Evolutionary conservation across 2,888 invertebrate species (phyloP).

Genomic region (Mellilla xanthometata): DNA sequence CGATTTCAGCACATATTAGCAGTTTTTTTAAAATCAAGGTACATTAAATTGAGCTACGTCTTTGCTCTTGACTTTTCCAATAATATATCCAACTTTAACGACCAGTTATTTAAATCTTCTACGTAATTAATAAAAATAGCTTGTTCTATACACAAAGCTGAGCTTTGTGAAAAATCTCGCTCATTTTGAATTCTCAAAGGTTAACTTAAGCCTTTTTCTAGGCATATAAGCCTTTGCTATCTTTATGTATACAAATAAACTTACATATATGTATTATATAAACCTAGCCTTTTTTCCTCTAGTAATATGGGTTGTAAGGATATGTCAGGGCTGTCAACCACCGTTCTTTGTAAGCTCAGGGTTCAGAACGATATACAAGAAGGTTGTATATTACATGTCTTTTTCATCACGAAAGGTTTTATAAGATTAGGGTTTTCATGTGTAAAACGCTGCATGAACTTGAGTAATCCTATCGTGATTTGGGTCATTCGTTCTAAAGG

Average conservation of each 20-base stretch:
- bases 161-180: not conserved
- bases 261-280: slow-evolving; percentile 1
- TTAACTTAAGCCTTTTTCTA: too few species aligned
- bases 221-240: too few species aligned
- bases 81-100: too few species aligned
- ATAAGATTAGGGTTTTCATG: slow-evolving; percentile 5
- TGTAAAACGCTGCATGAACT: not conserved
- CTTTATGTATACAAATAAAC: too few species aligned
- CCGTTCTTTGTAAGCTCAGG: slow-evolving; percentile 7
- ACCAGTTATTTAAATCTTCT: too few species aligned
- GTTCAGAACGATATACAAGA: slow-evolving; percentile 4
- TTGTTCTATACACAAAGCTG: not conserved
- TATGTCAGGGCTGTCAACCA: slow-evolving; percentile 14
- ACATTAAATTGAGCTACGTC: too few species aligned
- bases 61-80: too few species aligned
- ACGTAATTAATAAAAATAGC: too few species aligned
- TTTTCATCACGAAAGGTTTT: slow-evolving; percentile 6
- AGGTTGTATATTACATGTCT: not conserved
- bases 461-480: not conserved
- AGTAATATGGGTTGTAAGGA: slow-evolving; percentile 19
- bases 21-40: too few species aligned
- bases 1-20: too few species aligned
- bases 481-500: not conserved
- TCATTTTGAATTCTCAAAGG: too few species aligned
- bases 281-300: slow-evolving; percentile 14